Evolutionary conservation across 2,888 invertebrate species (phyloP).

Genomic region (Pteria penguin): DNA sequence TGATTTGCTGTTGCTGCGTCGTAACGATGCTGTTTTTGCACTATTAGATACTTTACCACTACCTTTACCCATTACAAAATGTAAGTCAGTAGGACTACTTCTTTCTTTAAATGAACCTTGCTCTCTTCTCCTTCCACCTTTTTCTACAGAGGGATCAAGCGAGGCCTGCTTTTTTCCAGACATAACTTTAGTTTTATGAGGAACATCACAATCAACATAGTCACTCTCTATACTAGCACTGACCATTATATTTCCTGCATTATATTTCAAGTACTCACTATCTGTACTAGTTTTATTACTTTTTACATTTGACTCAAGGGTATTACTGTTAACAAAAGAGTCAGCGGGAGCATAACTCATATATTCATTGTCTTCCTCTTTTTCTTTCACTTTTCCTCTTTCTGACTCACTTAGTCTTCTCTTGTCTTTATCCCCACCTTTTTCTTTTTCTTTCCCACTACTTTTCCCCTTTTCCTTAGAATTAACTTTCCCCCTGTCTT

Average conservation of each 20-base stretch:
- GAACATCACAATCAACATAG: neutral
- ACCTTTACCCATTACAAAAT: no score
- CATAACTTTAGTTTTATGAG: neutral
- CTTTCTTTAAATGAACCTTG: neutral
- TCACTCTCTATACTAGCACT: neutral
- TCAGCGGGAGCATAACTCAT: conserved; percentile 54
- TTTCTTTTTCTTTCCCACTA: no score
- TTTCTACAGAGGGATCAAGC: neutral
- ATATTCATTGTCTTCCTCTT: conserved; percentile 48
- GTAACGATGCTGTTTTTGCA: neutral
- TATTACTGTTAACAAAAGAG: neutral
- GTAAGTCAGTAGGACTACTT: neutral
- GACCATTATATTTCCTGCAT: neutral
- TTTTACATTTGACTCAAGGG: neutral
- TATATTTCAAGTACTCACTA: neutral
- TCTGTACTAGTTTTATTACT: neutral
- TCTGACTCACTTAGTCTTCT: no score
- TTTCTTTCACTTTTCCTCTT: conserved; percentile 1
- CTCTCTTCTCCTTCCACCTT: neutral
- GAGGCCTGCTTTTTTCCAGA: neutral
- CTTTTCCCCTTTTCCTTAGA: no score
- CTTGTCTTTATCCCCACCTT: no score
- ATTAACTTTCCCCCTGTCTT: neutral
- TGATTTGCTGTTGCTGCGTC: neutral
- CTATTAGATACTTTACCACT: neutral